Conservation (phyloP, 2,113 vertebrate species). For the Acrocephalus arundinaceus region DNA sequence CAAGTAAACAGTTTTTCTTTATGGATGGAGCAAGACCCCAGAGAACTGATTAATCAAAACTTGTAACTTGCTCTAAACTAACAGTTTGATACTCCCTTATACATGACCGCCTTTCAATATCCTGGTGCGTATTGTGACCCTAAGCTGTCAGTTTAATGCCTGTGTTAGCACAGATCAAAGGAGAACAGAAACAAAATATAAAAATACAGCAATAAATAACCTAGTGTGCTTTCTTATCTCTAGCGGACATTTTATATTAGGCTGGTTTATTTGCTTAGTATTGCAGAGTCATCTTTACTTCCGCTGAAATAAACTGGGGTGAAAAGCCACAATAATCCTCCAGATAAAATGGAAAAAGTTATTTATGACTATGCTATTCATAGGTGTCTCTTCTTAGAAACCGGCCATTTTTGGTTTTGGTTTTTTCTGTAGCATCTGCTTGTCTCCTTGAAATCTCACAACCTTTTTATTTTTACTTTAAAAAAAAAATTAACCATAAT, state of each 20-base stretch:
- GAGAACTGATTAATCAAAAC: not conserved
- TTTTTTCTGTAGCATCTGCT: not conserved
- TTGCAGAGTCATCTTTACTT: slow-evolving; percentile 17
- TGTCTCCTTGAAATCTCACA: not conserved
- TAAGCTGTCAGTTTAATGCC: slow-evolving; percentile 16
- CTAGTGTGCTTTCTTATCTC: slow-evolving; percentile 21
- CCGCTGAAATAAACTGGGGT: not conserved
- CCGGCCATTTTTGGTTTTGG: not conserved
- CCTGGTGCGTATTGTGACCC: not conserved
- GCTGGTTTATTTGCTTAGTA: slow-evolving; percentile 21
- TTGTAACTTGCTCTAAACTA: not conserved
- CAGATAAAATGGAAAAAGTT: slow-evolving; percentile 48
- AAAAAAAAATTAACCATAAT: not conserved
- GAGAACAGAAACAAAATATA: slow-evolving; percentile 13
- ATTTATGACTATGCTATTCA: slow-evolving; percentile 52
- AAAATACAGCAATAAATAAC: slow-evolving; percentile 44
- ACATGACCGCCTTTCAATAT: not conserved
- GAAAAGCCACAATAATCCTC: slow-evolving; percentile 37
- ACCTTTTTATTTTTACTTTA: not conserved
- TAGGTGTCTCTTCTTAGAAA: slow-evolving; percentile 56
- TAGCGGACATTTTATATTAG: not conserved
- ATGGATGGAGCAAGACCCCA: not conserved
- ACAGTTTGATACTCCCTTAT: not conserved
- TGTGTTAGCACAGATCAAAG: slow-evolving; percentile 25
- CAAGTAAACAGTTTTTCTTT: not conserved